Base-by-base conservation (phyloP, 2,113 vertebrate species). In the Halichoeres trimaculatus region DNA sequence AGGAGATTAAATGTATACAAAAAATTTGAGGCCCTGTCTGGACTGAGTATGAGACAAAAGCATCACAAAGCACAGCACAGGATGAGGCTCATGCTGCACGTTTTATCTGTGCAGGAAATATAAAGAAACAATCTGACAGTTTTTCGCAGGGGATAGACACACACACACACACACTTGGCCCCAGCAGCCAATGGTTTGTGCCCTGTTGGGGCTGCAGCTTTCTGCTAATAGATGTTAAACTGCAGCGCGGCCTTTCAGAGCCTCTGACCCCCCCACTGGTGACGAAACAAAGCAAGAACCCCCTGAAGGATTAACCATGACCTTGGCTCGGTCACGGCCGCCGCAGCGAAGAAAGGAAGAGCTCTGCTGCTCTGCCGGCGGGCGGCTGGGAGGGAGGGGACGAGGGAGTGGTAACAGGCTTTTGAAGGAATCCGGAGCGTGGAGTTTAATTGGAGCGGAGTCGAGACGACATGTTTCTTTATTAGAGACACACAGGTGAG, bases 161-260 rank as follows among this genome's bases (percentile, higher is more conserved):
- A 23, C 53, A 55, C 45, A 34, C 36, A 56, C 20, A 45, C 58
- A 30, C 34, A 40, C 48, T 8, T 13, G 41, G 24, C 19, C 24
- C 3, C 40, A 47, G 36, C 63, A 74, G 43, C 26, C 58, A 63
- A 53, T 63, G 17, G 60, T 1, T 65, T 14, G 34, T 0, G 5
- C 71, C 23, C 66, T 7, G 55, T 23, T 2, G 72, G 78, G 54
- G 67, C 17, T 23, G 8, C 55, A 41, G 73, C 54, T 58, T 41
- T 34, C 36, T 64, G 62, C 56, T 77, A 73, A 82, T 77, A 58
- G 80, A 76, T 82, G 80, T 82, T 77, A 77, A 82, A 82, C 80
- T 82, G 63, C 68, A 24, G 68, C 0, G 61, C 67, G 52, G 67
- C 68, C 62, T 70, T 54, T 81, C 73, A 76, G 56, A 66, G 48